Evolutionary conservation across 2,797 vertebrate genomes (phyloP).

Genomic region (Muscicapa comitata): DNA sequence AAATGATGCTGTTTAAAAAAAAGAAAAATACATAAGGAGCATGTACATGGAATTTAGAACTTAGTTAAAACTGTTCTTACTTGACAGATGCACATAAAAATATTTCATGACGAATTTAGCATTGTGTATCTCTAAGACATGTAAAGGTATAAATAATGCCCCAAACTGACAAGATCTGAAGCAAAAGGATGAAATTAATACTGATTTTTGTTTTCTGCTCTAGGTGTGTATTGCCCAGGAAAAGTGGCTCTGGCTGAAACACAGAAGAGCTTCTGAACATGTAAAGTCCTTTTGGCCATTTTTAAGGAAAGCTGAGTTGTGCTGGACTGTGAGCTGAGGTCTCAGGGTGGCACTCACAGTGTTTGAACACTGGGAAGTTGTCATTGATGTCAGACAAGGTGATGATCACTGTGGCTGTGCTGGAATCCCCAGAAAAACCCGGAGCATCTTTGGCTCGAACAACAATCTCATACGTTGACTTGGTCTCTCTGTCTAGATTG

Average conservation of each 20-base stretch:
- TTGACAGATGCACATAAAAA: background rate
- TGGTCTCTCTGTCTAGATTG: constrained; percentile 85
- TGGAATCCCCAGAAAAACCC: constrained; percentile 69
- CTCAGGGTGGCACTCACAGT: constrained; percentile 67
- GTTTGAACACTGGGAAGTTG: constrained; percentile 85
- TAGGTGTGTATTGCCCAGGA: background rate
- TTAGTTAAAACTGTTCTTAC: background rate
- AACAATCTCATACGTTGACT: constrained; percentile 79
- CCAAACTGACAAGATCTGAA: background rate
- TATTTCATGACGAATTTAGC: background rate
- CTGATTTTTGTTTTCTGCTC: background rate
- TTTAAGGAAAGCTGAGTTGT: background rate
- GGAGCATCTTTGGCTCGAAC: constrained; percentile 85
- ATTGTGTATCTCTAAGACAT: background rate
- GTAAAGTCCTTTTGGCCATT: background rate
- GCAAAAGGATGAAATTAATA: background rate
- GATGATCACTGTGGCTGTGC: constrained; percentile 84
- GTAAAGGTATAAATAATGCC: background rate
- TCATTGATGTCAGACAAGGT: constrained; percentile 86
- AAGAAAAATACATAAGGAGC: background rate
- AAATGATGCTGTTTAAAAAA: constrained; percentile 73
- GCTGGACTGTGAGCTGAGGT: background rate
- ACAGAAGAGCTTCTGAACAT: background rate
- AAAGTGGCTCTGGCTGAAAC: background rate
- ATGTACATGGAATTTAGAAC: background rate